Evolutionary conservation across 2,113 vertebrate genomes (phyloP).

Genomic region (Ivindomyrus marchei): DNA sequence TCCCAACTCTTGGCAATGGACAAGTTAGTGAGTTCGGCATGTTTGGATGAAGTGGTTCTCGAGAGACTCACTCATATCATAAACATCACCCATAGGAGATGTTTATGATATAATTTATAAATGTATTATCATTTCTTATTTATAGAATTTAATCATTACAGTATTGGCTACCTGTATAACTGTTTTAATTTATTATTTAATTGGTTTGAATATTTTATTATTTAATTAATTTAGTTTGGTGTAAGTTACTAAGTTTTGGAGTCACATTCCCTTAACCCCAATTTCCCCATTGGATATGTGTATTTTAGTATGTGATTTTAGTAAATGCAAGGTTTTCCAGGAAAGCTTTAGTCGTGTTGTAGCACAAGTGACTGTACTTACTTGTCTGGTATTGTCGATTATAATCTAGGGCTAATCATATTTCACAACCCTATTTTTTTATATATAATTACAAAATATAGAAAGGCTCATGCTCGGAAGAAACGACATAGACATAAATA

Average conservation of each 20-base stretch:
- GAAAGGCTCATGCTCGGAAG: neutral
- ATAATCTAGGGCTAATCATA: neutral
- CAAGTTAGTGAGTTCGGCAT: neutral
- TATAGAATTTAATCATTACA: neutral
- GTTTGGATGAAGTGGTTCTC: neutral
- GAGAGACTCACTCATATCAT: neutral
- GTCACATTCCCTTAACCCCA: neutral
- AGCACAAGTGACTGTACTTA: neutral
- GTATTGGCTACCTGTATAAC: too few species aligned
- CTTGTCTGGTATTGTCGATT: neutral
- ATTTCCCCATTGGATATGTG: neutral
- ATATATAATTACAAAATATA: neutral
- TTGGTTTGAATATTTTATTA: neutral
- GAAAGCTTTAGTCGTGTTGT: neutral
- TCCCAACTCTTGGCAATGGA: neutral
- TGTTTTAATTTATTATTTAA: neutral
- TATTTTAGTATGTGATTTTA: neutral
- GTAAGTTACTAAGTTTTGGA: neutral
- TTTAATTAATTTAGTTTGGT: too few species aligned
- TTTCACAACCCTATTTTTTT: neutral
- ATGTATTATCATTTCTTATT: neutral
- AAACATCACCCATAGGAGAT: too few species aligned
- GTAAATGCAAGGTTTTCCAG: neutral
- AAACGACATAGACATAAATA: neutral
- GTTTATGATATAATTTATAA: too few species aligned